Conservation (phyloP, 2,113 vertebrate species). For the Ovis aries region ARS-UI_Ramb_v3.0 NC_056054.1:196252501-196253000, state of each 20-base stretch:
- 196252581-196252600: background rate
- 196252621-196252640: background rate
- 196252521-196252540: background rate
- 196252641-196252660: background rate
- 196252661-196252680: background rate
- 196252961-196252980: background rate
- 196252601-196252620: background rate
- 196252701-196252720: background rate
- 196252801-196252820: background rate
- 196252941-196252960: background rate
- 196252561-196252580: fast-evolving
- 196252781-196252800: background rate
- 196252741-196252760: background rate
- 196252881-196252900: background rate
- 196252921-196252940: background rate
- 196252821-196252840: background rate
- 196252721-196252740: background rate
- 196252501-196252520: background rate
- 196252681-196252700: background rate
- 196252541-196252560: background rate
- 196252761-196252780: background rate
- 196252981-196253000: background rate
- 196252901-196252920: background rate
- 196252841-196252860: background rate
- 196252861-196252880: background rate